These are phyloP conservation scores for Triops cancriformis DNA, from an alignment of 1,140 invertebrate species.

Conservation along the genomic window DNA sequence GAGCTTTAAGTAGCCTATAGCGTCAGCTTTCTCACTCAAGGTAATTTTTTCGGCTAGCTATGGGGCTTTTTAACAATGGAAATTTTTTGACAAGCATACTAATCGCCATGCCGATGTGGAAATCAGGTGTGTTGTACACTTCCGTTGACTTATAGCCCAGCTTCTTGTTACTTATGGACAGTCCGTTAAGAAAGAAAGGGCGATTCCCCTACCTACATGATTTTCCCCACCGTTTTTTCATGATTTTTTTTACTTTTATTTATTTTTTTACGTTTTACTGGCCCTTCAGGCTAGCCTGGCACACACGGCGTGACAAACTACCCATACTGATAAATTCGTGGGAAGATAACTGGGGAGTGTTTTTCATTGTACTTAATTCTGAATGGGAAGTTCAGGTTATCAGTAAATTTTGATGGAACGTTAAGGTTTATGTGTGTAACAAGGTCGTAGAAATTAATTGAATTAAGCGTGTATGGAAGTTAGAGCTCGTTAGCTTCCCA, in stretches of 20 bases:
- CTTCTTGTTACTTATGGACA: neutral
- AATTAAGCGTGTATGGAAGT: neutral
- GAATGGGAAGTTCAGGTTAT: neutral
- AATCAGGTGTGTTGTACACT: neutral
- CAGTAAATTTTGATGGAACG: neutral
- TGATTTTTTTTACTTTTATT: too few relatives aligned
- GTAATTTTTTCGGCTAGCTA: neutral
- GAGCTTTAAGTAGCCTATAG: neutral
- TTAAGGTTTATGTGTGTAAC: neutral
- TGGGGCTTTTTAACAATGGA: neutral
- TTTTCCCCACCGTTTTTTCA: too few relatives aligned
- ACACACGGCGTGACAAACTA: neutral
- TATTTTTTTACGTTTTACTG: too few relatives aligned
- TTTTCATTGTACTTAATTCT: neutral
- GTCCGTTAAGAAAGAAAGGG: neutral
- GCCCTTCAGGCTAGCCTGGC: neutral
- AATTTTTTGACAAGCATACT: slow-evolving; percentile 3
- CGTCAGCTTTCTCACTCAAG: neutral
- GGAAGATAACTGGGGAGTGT: neutral
- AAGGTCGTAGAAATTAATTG: neutral
- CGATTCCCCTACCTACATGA: neutral
- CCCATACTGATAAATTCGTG: neutral
- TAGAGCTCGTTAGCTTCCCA: neutral
- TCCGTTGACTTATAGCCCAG: neutral
- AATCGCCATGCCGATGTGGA: slow-evolving; percentile 12